Conservation (phyloP, 2,888 invertebrate species). For the Rhingia rostrata region DNA sequence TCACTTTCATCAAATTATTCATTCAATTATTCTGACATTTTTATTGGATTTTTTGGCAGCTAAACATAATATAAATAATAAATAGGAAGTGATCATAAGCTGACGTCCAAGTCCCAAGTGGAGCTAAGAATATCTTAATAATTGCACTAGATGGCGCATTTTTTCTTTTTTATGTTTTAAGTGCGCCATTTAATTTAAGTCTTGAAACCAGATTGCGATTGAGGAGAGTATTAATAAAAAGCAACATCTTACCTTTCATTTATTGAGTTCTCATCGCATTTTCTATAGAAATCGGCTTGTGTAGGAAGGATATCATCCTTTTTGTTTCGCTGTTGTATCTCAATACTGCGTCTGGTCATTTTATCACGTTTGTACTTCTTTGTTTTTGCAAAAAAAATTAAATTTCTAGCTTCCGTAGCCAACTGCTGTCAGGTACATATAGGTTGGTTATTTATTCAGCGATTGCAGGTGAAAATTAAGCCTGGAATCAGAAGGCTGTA, state of each 20-base stretch:
- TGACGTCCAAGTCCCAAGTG: too few relatives aligned
- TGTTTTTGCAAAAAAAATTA: neutral
- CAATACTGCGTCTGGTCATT: slow-evolving; percentile 47
- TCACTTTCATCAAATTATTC: too few relatives aligned
- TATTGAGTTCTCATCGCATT: slow-evolving; percentile 19
- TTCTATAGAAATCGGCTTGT: slow-evolving; percentile 35
- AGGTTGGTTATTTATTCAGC: neutral
- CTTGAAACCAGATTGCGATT: too few relatives aligned
- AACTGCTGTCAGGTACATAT: slow-evolving; percentile 31
- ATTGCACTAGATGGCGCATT: too few relatives aligned
- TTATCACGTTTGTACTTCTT: neutral
- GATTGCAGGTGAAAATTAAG: neutral
- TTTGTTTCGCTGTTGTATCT: slow-evolving; percentile 5
- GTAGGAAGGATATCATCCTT: slow-evolving; percentile 27
- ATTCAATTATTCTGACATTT: too few relatives aligned
- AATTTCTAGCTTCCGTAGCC: neutral
- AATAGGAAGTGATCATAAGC: too few relatives aligned
- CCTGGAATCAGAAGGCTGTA: neutral
- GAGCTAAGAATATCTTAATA: too few relatives aligned
- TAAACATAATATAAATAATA: too few relatives aligned
- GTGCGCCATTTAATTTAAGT: too few relatives aligned
- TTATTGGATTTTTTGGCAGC: too few relatives aligned
- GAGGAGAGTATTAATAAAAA: too few relatives aligned
- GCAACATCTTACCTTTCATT: slow-evolving; percentile 20
- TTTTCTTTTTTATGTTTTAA: too few relatives aligned